These are phyloP conservation scores for Agrypnus murinus DNA, from an alignment of 2,888 invertebrate species.

Conservation along the genomic window DNA sequence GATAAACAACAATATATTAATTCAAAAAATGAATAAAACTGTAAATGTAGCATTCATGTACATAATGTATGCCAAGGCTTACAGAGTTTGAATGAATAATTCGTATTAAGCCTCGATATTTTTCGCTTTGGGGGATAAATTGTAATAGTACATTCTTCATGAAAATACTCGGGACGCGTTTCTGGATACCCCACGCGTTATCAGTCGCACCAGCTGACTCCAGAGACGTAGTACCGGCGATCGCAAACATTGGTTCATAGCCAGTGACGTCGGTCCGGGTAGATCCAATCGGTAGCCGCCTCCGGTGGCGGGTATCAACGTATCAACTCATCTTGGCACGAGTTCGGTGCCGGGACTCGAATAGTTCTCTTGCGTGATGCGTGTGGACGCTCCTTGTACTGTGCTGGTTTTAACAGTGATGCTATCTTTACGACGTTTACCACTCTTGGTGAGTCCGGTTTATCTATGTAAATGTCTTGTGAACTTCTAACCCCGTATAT, in stretches of 20 bases:
- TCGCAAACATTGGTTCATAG: slow-evolving; percentile 65
- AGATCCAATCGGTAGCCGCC: slow-evolving; percentile 71
- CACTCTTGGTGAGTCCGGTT: slow-evolving; percentile 55
- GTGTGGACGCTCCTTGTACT: slow-evolving; percentile 62
- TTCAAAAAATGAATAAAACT: too few relatives aligned
- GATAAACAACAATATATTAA: too few relatives aligned
- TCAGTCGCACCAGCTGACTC: slow-evolving; percentile 68
- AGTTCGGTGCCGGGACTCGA: slow-evolving; percentile 65
- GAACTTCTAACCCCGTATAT: slow-evolving; percentile 46
- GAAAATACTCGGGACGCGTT: slow-evolving; percentile 41
- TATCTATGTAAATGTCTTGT: slow-evolving; percentile 51
- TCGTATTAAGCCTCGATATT: slow-evolving; percentile 13
- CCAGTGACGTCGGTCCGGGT: slow-evolving; percentile 67
- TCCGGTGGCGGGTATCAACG: slow-evolving; percentile 68
- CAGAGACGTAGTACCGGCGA: slow-evolving; percentile 68
- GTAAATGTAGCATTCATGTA: too few relatives aligned
- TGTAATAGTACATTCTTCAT: neutral
- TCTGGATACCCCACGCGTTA: slow-evolving; percentile 66
- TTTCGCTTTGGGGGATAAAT: slow-evolving; percentile 35
- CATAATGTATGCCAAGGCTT: slow-evolving; percentile 7
- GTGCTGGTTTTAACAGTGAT: slow-evolving; percentile 38
- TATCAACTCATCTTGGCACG: slow-evolving; percentile 70
- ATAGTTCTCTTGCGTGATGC: slow-evolving; percentile 68
- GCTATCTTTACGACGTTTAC: slow-evolving; percentile 37
- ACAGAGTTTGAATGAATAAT: too few relatives aligned